Evolutionary conservation across 2,888 invertebrate genomes (phyloP).

Genomic region (Phengaris arion): DNA sequence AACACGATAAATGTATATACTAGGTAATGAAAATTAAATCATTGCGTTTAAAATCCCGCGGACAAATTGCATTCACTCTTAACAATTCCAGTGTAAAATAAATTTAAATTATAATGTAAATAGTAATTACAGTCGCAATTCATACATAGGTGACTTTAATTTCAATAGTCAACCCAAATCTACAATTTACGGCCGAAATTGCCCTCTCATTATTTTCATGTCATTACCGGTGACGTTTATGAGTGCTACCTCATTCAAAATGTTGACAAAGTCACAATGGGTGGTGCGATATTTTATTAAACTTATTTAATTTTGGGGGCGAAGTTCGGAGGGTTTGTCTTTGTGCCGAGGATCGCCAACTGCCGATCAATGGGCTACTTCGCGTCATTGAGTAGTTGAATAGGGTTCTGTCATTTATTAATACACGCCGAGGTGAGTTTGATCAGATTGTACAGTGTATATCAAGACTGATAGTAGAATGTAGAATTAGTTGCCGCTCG

Average conservation of each 20-base stretch:
- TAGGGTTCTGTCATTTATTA: conserved; percentile 1
- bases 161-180: conserved; percentile 38
- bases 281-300: conserved; percentile 39
- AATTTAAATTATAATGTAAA: conserved; percentile 24
- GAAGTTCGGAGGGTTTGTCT: conserved; percentile 10
- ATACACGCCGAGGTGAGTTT: background rate
- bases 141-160: conserved; percentile 31
- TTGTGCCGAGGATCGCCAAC: conserved; percentile 3
- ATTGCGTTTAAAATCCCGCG: background rate
- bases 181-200: conserved; percentile 40
- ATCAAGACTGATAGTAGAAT: background rate
- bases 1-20: background rate
- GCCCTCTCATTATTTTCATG: conserved; percentile 41
- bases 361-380: background rate
- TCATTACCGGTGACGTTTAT: conserved; percentile 40
- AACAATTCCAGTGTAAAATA: conserved; percentile 18
- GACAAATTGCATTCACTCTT: background rate
- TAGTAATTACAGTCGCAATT: conserved; percentile 26
- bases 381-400: background rate
- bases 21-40: conserved; percentile 22
- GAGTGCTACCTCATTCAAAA: conserved; percentile 38
- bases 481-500: too few species aligned
- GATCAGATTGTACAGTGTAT: background rate
- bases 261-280: conserved; percentile 42
- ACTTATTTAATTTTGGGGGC: conserved; percentile 35